A percentile compares a stretch with the other conserved stretches of the same genome.
Evolutionary conservation across 2,113 vertebrate genomes (phyloP).

Genomic region (Mormyrus lacerda): DNA sequence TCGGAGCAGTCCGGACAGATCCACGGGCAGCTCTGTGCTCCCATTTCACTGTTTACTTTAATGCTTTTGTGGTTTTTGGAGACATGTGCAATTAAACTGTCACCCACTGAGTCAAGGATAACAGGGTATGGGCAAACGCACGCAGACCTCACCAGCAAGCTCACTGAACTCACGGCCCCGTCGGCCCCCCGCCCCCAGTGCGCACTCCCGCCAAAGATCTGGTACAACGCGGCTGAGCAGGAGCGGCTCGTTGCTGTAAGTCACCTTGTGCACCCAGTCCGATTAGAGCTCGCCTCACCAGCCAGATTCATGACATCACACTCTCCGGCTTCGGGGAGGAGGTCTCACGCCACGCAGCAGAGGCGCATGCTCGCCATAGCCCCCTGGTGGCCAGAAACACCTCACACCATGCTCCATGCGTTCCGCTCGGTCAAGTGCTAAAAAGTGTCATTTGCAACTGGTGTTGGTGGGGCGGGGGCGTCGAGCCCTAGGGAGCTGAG

Average conservation of each 20-base stretch:
- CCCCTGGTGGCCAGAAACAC: background rate
- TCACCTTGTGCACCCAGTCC: background rate
- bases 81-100: constrained; percentile 73
- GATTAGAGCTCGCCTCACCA: background rate
- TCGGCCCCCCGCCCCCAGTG: background rate
- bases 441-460: background rate
- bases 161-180: background rate
- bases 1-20: constrained; percentile 70
- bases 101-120: constrained; percentile 72
- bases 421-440: background rate
- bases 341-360: background rate
- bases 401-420: background rate
- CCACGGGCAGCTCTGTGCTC: constrained; percentile 44
- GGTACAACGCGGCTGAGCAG: background rate
- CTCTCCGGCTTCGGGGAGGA: background rate
- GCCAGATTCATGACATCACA: constrained; percentile 10
- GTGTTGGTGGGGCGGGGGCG: background rate
- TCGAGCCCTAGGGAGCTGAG: background rate
- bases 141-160: constrained; percentile 76
- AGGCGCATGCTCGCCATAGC: background rate
- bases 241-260: background rate
- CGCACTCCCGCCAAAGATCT: constrained; percentile 5
- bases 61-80: constrained; percentile 57
- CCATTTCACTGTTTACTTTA: constrained; percentile 75
- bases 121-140: constrained; percentile 79